Evolutionary conservation across 1,140 invertebrate species (phyloP).

Genomic region (Drosophila neocordata): DNA sequence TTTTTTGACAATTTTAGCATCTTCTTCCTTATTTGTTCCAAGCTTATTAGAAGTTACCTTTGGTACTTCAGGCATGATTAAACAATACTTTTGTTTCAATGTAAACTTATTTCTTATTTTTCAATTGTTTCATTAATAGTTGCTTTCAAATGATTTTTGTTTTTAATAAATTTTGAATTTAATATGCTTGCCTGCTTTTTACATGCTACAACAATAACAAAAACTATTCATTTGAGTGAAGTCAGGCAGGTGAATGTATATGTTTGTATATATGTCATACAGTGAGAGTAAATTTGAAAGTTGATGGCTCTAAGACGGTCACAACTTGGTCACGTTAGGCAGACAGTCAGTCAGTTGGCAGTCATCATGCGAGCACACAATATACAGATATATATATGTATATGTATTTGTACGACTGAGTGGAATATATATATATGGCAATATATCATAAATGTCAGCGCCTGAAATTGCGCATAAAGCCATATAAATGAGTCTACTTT

Average conservation of each 20-base stretch:
- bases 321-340: slow-evolving; percentile 11
- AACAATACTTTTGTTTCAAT: neutral
- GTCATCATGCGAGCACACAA: slow-evolving; percentile 44
- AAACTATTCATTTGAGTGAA: slow-evolving; percentile 16
- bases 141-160: neutral
- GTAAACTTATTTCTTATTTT: neutral
- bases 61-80: slow-evolving; percentile 2
- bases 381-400: slow-evolving; percentile 2
- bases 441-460: slow-evolving; percentile 81
- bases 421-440: slow-evolving; percentile 21
- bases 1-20: slow-evolving; percentile 5
- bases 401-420: slow-evolving; percentile 14
- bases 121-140: slow-evolving; percentile 8
- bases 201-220: neutral
- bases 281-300: neutral
- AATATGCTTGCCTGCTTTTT: slow-evolving; percentile 44
- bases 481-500: slow-evolving; percentile 81
- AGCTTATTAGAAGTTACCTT: slow-evolving; percentile 13
- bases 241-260: slow-evolving; percentile 21
- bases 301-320: slow-evolving; percentile 17
- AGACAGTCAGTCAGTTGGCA: slow-evolving; percentile 52
- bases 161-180: slow-evolving; percentile 43
- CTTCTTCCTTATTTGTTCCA: neutral
- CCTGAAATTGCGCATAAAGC: slow-evolving; percentile 77
- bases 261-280: slow-evolving; percentile 16